phyloP scores from a whole-genome alignment of 2,888 invertebrate species.

The Chironomus riparius region DNA sequence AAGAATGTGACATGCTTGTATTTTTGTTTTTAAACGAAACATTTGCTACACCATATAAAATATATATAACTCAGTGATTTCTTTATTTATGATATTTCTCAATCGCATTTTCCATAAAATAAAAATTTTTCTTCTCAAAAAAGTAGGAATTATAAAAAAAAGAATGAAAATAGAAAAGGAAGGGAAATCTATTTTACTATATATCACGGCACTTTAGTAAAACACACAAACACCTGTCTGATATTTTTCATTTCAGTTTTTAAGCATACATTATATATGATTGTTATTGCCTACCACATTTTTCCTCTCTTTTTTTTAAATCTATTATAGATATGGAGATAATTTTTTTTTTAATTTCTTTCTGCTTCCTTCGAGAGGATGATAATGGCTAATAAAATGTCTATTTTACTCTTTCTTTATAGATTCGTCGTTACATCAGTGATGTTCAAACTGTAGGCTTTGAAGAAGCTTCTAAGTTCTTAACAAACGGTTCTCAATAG shows the following conservation, averaged over 20 bases:
- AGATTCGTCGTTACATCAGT: no score
- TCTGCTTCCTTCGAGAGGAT: no score
- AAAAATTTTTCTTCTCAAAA: neutral
- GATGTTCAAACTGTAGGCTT: no score
- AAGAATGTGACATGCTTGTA: neutral
- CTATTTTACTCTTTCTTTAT: no score
- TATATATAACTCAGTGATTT: neutral
- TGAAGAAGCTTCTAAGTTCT: no score
- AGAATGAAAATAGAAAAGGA: neutral
- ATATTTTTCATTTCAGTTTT: constrained; percentile 10
- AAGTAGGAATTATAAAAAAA: no score
- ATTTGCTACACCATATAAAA: neutral
- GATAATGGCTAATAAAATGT: no score
- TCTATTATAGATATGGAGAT: neutral
- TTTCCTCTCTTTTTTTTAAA: neutral
- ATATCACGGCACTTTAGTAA: neutral
- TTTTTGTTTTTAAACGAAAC: neutral
- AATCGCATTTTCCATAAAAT: neutral
- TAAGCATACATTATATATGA: neutral
- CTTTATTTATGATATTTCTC: neutral
- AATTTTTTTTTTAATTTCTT: no score
- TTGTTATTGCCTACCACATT: constrained; percentile 8
- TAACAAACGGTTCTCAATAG: no score
- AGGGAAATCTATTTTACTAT: neutral
- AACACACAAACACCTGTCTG: constrained; percentile 8